Evolutionary conservation across 2,113 vertebrate genomes (phyloP).

Genomic region (Bothrops jararaca): DNA sequence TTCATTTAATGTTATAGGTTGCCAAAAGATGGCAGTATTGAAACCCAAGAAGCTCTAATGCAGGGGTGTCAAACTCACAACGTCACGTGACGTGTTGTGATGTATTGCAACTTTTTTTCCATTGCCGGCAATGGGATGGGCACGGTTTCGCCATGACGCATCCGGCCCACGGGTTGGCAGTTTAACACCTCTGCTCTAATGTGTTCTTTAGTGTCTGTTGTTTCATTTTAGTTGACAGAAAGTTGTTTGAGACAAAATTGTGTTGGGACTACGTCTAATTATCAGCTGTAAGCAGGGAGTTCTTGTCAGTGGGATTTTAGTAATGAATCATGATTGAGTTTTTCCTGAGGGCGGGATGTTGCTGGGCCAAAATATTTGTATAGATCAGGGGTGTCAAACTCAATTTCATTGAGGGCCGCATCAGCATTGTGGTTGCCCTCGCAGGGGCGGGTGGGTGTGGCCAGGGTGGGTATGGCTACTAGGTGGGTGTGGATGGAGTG

Average conservation of each 20-base stretch:
- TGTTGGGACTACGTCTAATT: background rate
- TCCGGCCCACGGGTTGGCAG: too few relatives aligned
- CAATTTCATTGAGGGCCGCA: too few relatives aligned
- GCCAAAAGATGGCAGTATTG: background rate
- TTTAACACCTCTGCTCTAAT: background rate
- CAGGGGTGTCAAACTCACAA: too few relatives aligned
- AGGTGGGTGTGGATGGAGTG: too few relatives aligned
- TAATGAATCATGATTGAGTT: background rate
- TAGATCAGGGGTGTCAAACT: too few relatives aligned
- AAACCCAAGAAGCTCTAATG: background rate
- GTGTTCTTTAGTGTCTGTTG: background rate
- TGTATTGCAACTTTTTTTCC: too few relatives aligned
- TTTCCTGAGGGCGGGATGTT: background rate
- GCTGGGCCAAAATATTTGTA: background rate
- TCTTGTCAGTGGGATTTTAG: background rate
- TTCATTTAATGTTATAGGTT: background rate
- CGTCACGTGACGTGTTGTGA: too few relatives aligned
- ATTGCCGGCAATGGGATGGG: too few relatives aligned
- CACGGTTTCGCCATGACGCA: too few relatives aligned
- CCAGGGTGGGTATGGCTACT: too few relatives aligned
- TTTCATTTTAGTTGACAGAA: background rate
- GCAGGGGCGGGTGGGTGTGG: too few relatives aligned
- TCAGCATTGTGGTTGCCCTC: too few relatives aligned
- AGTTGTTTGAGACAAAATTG: background rate
- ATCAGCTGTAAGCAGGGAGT: background rate